phyloP scores from a whole-genome alignment of 2,113 vertebrate species.

The Sporophila hypoxantha region DNA sequence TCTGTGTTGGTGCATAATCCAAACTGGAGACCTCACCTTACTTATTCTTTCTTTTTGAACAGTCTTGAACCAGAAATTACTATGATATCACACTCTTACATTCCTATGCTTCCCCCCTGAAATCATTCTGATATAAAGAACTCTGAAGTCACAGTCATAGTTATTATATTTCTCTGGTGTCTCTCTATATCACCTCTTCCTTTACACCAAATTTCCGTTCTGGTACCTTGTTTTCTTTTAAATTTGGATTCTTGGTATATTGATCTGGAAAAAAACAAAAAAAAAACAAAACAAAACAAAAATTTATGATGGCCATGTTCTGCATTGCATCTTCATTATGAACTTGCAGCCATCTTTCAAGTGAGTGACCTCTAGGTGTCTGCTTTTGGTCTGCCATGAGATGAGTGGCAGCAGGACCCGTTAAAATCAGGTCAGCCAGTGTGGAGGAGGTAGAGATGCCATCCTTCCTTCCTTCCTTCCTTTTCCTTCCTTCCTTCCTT shows the following conservation, averaged over 20 bases:
- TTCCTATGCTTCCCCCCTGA: not conserved
- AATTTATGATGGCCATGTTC: not conserved
- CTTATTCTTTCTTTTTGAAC: not conserved
- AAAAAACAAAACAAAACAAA: too few relatives aligned
- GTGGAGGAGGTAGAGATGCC: not conserved
- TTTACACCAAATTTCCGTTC: not conserved
- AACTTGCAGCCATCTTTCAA: not conserved
- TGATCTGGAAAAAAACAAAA: not conserved
- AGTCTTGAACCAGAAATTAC: not conserved
- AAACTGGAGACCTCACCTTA: not conserved
- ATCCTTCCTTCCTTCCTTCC: too few relatives aligned
- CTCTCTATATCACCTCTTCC: not conserved
- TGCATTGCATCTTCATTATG: not conserved
- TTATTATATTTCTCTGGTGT: not conserved
- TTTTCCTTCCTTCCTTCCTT: too few relatives aligned
- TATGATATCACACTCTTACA: not conserved
- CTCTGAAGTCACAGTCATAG: not conserved
- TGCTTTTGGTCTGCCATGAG: not conserved
- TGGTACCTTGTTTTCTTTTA: not conserved
- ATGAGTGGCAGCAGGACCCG: rapidly evolving
- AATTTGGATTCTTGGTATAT: not conserved
- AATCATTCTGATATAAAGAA: not conserved
- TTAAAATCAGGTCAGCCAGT: not conserved
- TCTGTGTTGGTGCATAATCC: not conserved
- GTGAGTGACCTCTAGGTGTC: not conserved